Base-by-base conservation (phyloP, 2,888 invertebrate species). In the Iphiclides podalirius region DNA sequence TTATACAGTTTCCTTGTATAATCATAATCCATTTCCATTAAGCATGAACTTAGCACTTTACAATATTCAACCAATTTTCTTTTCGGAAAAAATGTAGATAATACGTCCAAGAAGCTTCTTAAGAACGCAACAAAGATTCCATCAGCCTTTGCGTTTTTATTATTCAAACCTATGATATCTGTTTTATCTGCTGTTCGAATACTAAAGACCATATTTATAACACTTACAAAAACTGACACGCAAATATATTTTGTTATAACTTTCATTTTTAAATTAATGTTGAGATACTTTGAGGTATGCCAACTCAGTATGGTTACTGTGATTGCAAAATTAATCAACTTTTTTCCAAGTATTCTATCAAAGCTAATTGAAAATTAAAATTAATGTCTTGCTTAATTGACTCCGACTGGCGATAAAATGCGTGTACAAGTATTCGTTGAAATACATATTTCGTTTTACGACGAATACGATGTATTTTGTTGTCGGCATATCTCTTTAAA, bases 51-150 rank as follows among this genome's bases (percentile, higher is more conserved):
- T 33, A 84, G 52, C 8, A 65, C 49, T 45, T 55, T 59, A 16
- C 67, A 68, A 52, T 75, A 77, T 38, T 52, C 66, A 11, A 46
- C 46, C 1, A 82, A 36, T 20, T 62, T 67, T 48, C 54, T 63
- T 20, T 59, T 66, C 2, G 70, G 62, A 42, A 72, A 72, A 2
- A 45, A 50, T 1, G 51, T 62, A 1, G 67, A 59, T 20, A 83
- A 33, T 8, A 73, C 31, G 26, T 69, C 60, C 1, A 83, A 48
- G 6, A 71, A 58, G 4, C 60, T 59, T 20, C 54, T 61, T 16
- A 84, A n/a, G 58, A 85, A 82, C 8, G 37, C 61, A 50, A 63
- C 69, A 41, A 84, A 85, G 28, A 76, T 70, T 3, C 66, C 71
- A 33, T 67, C 55, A 0, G 57, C 37, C 52, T 49, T 53, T 4